A percentile compares a stretch with the other conserved stretches of the same genome.
phyloP scores from a whole-genome alignment of 2,113 vertebrate genomes.

The Perca flavescens region DNA sequence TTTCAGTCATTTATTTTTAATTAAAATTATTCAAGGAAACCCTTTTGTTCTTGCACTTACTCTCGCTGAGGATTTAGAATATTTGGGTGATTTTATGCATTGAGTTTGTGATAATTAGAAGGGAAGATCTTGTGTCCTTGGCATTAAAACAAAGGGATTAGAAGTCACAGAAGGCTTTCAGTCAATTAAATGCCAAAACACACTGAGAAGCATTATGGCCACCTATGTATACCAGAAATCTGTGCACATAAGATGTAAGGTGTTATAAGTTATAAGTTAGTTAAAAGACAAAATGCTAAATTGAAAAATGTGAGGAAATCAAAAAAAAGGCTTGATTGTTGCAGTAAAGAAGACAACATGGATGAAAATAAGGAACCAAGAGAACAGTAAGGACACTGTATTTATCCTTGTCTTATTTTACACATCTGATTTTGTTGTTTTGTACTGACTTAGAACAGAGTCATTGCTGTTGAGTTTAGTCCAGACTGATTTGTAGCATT shows the following conservation, averaged over 20 bases:
- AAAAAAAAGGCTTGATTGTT: not conserved
- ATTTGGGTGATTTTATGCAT: not conserved
- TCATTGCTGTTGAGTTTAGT: not conserved
- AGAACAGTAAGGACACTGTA: not conserved
- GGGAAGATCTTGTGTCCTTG: not conserved
- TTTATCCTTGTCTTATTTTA: not conserved
- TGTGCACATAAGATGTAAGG: not conserved
- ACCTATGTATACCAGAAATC: not conserved
- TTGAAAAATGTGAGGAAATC: not conserved
- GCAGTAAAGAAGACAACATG: not conserved
- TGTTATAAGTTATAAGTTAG: not conserved
- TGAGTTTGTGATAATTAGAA: not conserved
- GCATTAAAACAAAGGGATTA: slow-evolving; percentile 32
- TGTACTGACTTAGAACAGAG: not conserved
- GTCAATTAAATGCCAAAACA: slow-evolving; percentile 27
- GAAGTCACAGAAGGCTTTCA: slow-evolving; percentile 26
- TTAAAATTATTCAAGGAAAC: not conserved
- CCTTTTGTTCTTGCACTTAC: not conserved
- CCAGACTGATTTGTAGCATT: not conserved
- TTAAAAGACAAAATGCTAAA: not conserved
- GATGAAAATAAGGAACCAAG: not conserved
- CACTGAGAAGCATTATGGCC: not conserved
- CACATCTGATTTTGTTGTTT: not conserved
- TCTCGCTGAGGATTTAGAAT: not conserved
- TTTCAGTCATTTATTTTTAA: not conserved